A percentile compares a stretch with the other conserved stretches of the same genome.
phyloP scores from a whole-genome alignment of 2,113 vertebrate genomes.

The Procapra przewalskii region DNA sequence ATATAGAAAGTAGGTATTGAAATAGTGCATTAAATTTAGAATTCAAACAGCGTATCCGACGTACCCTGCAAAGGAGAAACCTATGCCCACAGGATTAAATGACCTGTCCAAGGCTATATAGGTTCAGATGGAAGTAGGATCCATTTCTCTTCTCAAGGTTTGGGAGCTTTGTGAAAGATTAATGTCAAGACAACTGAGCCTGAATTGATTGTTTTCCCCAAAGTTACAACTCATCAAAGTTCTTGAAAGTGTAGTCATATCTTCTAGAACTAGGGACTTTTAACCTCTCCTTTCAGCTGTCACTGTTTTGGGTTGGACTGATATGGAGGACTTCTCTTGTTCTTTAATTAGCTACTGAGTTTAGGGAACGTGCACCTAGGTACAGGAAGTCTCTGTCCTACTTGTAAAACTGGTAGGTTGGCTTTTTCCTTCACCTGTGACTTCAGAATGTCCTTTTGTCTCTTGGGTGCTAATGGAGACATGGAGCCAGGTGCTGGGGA shows the following conservation, averaged over 20 bases:
- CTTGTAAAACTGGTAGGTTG: slow-evolving; percentile 43
- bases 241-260: slow-evolving; percentile 6
- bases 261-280: neutral
- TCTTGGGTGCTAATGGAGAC: neutral
- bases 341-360: neutral
- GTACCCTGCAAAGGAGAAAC: slow-evolving; percentile 17
- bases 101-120: neutral
- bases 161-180: neutral
- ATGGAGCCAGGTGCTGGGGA: neutral
- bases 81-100: neutral
- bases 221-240: slow-evolving; percentile 13
- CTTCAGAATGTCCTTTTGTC: slow-evolving; percentile 18
- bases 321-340: neutral
- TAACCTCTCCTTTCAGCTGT: neutral
- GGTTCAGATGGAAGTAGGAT: slow-evolving; percentile 23
- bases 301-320: neutral
- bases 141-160: neutral
- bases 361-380: neutral
- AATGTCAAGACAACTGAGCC: neutral
- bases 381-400: neutral
- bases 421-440: slow-evolving; percentile 37
- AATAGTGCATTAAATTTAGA: slow-evolving; percentile 37
- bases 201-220: neutral
- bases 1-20: slow-evolving; percentile 8
- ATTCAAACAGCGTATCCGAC: neutral